Conservation (phyloP, 2,888 invertebrate genomes). For the Papilio gigon region DNA sequence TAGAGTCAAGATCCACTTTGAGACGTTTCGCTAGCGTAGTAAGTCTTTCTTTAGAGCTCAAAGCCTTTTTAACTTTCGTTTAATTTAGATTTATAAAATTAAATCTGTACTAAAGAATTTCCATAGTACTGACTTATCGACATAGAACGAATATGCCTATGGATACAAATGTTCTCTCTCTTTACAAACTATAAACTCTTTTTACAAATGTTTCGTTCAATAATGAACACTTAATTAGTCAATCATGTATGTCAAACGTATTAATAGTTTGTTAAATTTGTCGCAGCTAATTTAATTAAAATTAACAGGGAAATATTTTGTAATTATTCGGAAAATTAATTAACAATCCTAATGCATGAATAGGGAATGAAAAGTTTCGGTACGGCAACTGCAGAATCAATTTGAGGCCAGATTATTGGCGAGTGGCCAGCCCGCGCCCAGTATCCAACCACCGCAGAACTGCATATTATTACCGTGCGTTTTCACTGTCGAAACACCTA, state of each 20-base stretch:
- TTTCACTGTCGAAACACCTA: neutral
- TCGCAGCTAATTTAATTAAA: neutral
- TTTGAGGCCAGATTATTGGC: conserved; percentile 76
- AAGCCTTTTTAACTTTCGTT: too few relatives aligned
- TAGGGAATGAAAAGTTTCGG: conserved; percentile 66
- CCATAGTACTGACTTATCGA: too few relatives aligned
- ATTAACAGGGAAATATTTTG: neutral
- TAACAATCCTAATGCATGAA: conserved; percentile 67
- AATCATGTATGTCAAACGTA: neutral
- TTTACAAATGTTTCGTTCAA: too few relatives aligned
- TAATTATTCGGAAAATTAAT: conserved; percentile 51
- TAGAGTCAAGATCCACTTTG: too few relatives aligned
- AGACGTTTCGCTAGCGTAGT: too few relatives aligned
- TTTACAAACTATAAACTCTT: too few relatives aligned
- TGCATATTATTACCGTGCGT: conserved; percentile 55
- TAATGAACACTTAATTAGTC: neutral
- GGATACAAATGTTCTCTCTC: too few relatives aligned
- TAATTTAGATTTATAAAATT: too few relatives aligned
- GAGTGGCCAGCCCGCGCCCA: conserved; percentile 61
- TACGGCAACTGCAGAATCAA: conserved; percentile 73
- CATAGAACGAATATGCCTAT: too few relatives aligned
- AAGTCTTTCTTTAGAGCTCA: too few relatives aligned
- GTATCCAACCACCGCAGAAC: conserved; percentile 59
- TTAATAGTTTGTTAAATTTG: neutral
- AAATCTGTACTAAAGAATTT: too few relatives aligned